Percentiles rank a stretch among this genome's conserved stretches.
phyloP scores from a whole-genome alignment of 2,888 invertebrate species.

The Sthenelais limicola region DNA sequence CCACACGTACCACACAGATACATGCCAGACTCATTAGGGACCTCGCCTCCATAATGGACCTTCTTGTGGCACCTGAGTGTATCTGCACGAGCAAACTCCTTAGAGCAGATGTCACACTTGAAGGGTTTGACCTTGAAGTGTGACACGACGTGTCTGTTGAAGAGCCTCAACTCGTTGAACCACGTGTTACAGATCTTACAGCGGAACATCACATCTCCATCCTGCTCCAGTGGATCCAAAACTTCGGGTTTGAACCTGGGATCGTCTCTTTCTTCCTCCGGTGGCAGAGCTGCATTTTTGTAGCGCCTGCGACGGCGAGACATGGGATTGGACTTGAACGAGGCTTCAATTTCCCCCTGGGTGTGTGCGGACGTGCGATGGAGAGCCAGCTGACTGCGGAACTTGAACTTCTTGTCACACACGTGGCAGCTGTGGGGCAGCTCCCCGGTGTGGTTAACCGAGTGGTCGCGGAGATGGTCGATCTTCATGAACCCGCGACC shows the following conservation, averaged over 20 bases:
- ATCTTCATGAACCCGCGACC: slow-evolving; percentile 23
- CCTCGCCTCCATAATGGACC: slow-evolving; percentile 8
- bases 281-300: background rate
- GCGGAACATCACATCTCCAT: background rate
- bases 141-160: slow-evolving; percentile 18
- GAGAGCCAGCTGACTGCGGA: slow-evolving; percentile 15
- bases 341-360: background rate
- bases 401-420: slow-evolving; percentile 18
- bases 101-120: slow-evolving; percentile 29
- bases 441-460: slow-evolving; percentile 4
- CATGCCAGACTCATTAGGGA: background rate
- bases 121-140: slow-evolving; percentile 23
- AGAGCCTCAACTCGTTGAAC: slow-evolving; percentile 12
- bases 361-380: slow-evolving; percentile 1
- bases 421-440: background rate
- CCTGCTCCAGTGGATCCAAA: background rate
- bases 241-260: slow-evolving; percentile 11
- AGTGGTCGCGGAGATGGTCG: slow-evolving; percentile 13
- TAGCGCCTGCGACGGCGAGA: background rate
- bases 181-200: slow-evolving; percentile 1
- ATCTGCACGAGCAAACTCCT: slow-evolving; percentile 21
- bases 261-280: background rate
- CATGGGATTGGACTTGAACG: background rate
- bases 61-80: slow-evolving; percentile 6
- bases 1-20: slow-evolving; percentile 25